phyloP scores from a whole-genome alignment of 1,140 invertebrate species.

The Drosophila takahashii region DNA sequence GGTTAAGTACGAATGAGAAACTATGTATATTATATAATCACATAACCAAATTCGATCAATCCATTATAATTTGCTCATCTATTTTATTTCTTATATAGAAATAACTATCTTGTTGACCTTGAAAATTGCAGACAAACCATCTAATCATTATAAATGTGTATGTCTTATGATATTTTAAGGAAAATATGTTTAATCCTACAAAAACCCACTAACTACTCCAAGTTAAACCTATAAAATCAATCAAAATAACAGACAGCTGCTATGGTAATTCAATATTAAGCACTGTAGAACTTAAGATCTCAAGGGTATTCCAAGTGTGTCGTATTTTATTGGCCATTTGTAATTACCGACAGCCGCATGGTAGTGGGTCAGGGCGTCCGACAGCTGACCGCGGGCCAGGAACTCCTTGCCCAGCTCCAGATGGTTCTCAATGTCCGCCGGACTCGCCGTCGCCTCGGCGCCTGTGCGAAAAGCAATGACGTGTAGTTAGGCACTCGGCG shows the following conservation, averaged over 20 bases:
- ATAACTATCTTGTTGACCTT: neutral
- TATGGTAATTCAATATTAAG: neutral
- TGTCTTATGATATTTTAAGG: no score
- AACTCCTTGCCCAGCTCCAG: slow-evolving; percentile 96
- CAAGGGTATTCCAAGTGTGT: neutral
- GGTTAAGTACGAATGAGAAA: no score
- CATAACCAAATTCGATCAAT: neutral
- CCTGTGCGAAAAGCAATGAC: slow-evolving; percentile 53
- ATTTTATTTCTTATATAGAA: neutral
- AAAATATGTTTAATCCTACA: no score
- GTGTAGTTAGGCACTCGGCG: slow-evolving; percentile 31
- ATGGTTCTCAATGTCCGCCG: slow-evolving; percentile 95
- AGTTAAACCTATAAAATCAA: neutral
- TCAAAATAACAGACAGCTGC: neutral
- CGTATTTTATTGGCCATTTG: neutral
- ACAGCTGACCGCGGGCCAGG: slow-evolving; percentile 95
- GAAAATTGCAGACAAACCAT: neutral
- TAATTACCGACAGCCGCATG: slow-evolving; percentile 97
- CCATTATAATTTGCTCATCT: neutral
- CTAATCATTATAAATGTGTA: neutral
- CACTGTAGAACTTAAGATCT: neutral
- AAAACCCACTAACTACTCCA: no score
- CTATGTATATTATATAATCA: no score
- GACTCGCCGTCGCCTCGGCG: slow-evolving; percentile 88
- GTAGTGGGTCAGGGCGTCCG: slow-evolving; percentile 98